Conservation (phyloP, 2,888 invertebrate species). For the Campoplex capitator region DNA sequence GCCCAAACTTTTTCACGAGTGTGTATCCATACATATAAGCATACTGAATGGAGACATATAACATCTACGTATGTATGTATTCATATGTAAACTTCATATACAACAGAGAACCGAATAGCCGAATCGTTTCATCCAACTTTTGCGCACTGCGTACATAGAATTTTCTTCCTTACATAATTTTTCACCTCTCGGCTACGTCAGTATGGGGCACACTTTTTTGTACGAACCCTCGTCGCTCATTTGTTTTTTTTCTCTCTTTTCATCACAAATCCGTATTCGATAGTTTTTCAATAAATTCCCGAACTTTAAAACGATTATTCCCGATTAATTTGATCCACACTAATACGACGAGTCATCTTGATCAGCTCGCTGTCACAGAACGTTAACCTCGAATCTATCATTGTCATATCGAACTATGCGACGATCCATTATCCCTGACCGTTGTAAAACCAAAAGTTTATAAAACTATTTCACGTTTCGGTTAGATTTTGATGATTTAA, state of each 20-base stretch:
- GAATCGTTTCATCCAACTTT: slow-evolving; percentile 44
- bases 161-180: slow-evolving; percentile 2
- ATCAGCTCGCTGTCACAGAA: background rate
- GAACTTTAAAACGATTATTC: slow-evolving; percentile 7
- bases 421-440: background rate
- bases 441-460: background rate
- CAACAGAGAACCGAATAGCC: slow-evolving; percentile 1
- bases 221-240: background rate
- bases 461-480: background rate
- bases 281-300: slow-evolving; percentile 2
- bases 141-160: slow-evolving; percentile 66
- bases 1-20: slow-evolving; percentile 59
- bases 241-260: background rate
- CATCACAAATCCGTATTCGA: background rate
- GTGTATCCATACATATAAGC: slow-evolving; percentile 4
- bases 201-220: slow-evolving; percentile 15
- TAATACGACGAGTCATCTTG: background rate
- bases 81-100: background rate
- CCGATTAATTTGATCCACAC: background rate
- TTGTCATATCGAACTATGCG: background rate
- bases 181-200: background rate
- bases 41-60: background rate
- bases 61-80: slow-evolving; percentile 13
- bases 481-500: background rate
- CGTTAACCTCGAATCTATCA: background rate